Evolutionary conservation across 1,140 invertebrate genomes (phyloP), one percentile per base, ranked within the genome.

Genomic region (Drosophila jambulina): DNA sequence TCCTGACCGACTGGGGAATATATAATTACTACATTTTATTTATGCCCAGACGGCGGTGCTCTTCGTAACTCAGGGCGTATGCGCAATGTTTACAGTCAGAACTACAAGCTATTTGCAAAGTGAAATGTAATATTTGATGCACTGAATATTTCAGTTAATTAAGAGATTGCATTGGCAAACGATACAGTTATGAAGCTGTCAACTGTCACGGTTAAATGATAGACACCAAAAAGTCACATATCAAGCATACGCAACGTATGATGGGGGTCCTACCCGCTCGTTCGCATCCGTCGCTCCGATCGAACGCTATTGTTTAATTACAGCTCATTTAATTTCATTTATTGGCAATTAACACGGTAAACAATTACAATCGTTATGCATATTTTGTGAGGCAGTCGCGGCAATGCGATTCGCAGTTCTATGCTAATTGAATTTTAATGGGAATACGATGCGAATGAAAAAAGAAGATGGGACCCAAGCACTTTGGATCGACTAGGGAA

Each of bases 341-440:
- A 84, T 77, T 54, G 76, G 36, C 71, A 80, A 77, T 84, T 71
- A 68, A 67, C 56, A 75, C 77, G 75, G 57, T 46, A 63, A 67
- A 67, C 45, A 67, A 67, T 65, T 45, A 38, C 53, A 76, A 42
- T 48, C 40, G 46, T 54, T 65, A 53, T 83, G 49, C 61, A 75
- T 63, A 80, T 68, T 56, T 78, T 59, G 42, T 49, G 68, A 12
- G 25, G 29, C n/a, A 51, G 53, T 57, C 36, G 48, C 42, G 49
- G 29, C 15, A 40, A 25, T 46, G 23, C 58, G 43, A 32, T 61
- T 78, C 58, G 45, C 56, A 65, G 40, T n/a, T 48, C 48, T 58
- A 78, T 82, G 80, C 75, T 78, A 82, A 82, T 82, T 69, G 75
- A 75, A 34, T 65, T 75, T 80, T 49, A 76, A 81, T 81, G 40